Conservation (phyloP, 2,888 invertebrate genomes). For the Mystacides longicornis region DNA sequence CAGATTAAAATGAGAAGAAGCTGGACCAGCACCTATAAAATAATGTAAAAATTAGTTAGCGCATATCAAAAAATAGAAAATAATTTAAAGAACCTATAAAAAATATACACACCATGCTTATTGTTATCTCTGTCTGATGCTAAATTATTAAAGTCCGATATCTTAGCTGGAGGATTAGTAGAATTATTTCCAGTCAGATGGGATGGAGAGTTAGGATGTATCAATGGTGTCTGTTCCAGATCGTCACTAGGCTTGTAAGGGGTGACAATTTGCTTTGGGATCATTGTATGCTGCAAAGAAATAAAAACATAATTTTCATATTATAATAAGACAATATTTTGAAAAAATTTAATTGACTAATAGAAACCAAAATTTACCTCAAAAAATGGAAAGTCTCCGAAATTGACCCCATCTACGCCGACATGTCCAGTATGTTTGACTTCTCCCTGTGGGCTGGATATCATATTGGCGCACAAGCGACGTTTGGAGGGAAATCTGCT, state of each 20-base stretch:
- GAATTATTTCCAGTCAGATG: constrained; percentile 32
- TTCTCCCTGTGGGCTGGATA: constrained; percentile 94
- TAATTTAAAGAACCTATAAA: neutral
- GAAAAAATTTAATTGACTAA: neutral
- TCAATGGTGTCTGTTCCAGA: constrained; percentile 59
- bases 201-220: constrained; percentile 50
- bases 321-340: neutral
- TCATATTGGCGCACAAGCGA: constrained; percentile 83
- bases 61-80: neutral
- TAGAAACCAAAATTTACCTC: constrained; percentile 29
- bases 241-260: constrained; percentile 87
- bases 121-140: neutral
- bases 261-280: constrained; percentile 82
- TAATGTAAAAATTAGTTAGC: no score
- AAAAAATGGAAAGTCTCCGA: constrained; percentile 79
- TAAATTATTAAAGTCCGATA: neutral
- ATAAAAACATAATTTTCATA: neutral
- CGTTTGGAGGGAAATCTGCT: constrained; percentile 52
- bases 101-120: neutral
- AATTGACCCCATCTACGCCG: constrained; percentile 93
- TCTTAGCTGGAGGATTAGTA: constrained; percentile 25
- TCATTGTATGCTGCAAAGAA: constrained; percentile 56
- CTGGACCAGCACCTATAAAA: neutral
- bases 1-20: constrained; percentile 3
- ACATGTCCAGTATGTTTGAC: constrained; percentile 94